Evolutionary conservation across 1,140 invertebrate genomes (phyloP).

Genomic region (Bicyclus anynana): DNA sequence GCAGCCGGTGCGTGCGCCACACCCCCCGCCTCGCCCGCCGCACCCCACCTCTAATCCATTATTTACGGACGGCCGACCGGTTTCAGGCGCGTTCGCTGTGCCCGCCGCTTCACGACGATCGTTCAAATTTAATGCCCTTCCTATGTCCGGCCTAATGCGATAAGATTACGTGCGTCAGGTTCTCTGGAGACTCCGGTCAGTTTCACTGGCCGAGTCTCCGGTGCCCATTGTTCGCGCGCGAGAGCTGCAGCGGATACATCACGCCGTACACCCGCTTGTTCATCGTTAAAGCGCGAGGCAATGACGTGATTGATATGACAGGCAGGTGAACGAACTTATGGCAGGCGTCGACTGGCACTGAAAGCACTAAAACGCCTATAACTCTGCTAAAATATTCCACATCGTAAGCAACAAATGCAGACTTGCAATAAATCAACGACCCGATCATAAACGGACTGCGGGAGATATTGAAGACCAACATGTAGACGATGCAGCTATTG

Average conservation of each 20-base stretch:
- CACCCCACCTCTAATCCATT: slow-evolving; percentile 71
- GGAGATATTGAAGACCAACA: neutral
- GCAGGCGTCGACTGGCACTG: slow-evolving; percentile 47
- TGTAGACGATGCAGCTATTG: neutral
- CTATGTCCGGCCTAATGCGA: slow-evolving; percentile 74
- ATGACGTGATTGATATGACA: slow-evolving; percentile 47
- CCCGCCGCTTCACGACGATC: slow-evolving; percentile 63
- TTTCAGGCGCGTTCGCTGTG: slow-evolving; percentile 70
- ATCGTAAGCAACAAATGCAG: slow-evolving; percentile 52
- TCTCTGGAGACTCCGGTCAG: slow-evolving; percentile 16
- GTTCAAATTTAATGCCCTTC: slow-evolving; percentile 75
- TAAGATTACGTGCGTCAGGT: slow-evolving; percentile 62
- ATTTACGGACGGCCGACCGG: slow-evolving; percentile 75
- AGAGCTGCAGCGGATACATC: neutral
- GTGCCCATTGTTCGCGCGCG: slow-evolving; percentile 5
- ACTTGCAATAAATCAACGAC: slow-evolving; percentile 53
- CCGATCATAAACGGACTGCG: slow-evolving; percentile 14
- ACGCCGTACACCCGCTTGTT: neutral
- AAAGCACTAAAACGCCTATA: slow-evolving; percentile 56
- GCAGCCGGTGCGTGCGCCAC: slow-evolving; percentile 36
- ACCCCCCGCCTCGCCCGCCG: slow-evolving; percentile 44
- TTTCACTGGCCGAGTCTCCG: slow-evolving; percentile 10
- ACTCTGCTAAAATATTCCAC: slow-evolving; percentile 47
- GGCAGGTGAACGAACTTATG: slow-evolving; percentile 48
- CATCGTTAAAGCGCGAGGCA: slow-evolving; percentile 22